Conservation (phyloP, 1,140 invertebrate genomes). For the Diachasma alloeum region DNA sequence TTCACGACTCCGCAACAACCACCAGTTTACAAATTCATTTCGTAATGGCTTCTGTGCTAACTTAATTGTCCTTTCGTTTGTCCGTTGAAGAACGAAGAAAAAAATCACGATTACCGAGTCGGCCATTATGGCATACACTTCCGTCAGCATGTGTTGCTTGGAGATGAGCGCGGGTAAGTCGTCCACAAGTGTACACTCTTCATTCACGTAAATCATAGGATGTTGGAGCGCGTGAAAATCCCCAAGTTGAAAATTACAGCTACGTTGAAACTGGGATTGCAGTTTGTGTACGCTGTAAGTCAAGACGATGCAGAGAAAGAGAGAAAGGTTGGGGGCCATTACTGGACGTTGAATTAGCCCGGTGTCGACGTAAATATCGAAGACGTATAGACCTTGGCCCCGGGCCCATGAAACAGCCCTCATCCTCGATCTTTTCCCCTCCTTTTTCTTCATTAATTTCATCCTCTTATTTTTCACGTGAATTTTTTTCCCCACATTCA, state of each 20-base stretch:
- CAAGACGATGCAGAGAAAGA: neutral
- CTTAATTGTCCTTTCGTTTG: too few relatives aligned
- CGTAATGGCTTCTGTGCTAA: neutral
- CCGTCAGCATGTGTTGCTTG: neutral
- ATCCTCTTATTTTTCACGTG: neutral
- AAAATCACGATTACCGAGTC: neutral
- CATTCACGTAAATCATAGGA: neutral
- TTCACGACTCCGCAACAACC: neutral
- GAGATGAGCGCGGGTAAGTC: neutral
- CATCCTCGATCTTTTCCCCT: neutral
- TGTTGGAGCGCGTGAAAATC: too few relatives aligned
- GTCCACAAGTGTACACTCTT: neutral
- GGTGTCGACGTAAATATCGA: conserved; percentile 1
- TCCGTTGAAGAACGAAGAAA: too few relatives aligned
- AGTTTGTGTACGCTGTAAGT: neutral
- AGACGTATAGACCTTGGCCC: neutral
- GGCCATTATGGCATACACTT: neutral
- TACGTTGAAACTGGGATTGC: neutral
- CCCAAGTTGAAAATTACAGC: neutral
- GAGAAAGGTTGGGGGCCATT: neutral
- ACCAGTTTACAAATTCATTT: neutral
- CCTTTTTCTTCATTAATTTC: neutral
- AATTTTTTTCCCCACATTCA: neutral
- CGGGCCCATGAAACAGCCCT: neutral
- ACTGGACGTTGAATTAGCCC: neutral